Base-by-base conservation (phyloP, 2,113 vertebrate species). In the Chunga burmeisteri region DNA sequence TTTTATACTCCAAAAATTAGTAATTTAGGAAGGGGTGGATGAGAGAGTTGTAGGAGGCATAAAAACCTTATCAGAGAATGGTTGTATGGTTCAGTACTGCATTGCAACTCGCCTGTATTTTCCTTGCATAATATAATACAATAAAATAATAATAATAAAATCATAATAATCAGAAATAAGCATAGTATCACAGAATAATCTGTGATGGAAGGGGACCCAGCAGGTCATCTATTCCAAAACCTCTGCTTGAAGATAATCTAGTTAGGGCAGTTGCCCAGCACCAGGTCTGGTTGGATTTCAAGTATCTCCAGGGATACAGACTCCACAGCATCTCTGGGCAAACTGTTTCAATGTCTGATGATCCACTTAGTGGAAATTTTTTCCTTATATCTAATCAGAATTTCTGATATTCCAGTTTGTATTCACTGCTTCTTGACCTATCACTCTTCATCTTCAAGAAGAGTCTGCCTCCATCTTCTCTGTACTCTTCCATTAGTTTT, bases 241-340 rank as follows among this genome's bases (percentile, higher is more conserved):
- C 10, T 7, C 23, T 74, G 2, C 23, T n/a, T 62, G 44, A 73
- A 74, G 25, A 7, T 56, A 62, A 66, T 62, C 11, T 36, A 68
- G 25, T n/a, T 52, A 52, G 13, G 49, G 20, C 21, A 63, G 42
- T 50, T 62, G 22, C 29, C 6, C 32, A 80, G 32, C 6, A 40
- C 10, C 1, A 1, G 13, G 18, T 27, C 16, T 13, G 1, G 42
- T 7, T 81, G 30, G 13, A 70, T 30, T 86, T 42, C 4, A 2
- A 50, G 14, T 46, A 34, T 84, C 30, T 47, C 55, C 29, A 46
- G 25, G 61, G 27, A 46, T 46, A 66, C 19, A 56, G 40, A 32
- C 20, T 62, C 25, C 20, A 44, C 47, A 62, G 21, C 1, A 1
- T 21, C 15, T 46, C 16, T n/a, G 13, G 18, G 8, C 20, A 88